A percentile compares a stretch with the other conserved stretches of the same genome.
These are phyloP conservation scores for Austrofundulus limnaeus DNA, from an alignment of 2,113 vertebrate genomes.

Conservation along the genomic window DNA sequence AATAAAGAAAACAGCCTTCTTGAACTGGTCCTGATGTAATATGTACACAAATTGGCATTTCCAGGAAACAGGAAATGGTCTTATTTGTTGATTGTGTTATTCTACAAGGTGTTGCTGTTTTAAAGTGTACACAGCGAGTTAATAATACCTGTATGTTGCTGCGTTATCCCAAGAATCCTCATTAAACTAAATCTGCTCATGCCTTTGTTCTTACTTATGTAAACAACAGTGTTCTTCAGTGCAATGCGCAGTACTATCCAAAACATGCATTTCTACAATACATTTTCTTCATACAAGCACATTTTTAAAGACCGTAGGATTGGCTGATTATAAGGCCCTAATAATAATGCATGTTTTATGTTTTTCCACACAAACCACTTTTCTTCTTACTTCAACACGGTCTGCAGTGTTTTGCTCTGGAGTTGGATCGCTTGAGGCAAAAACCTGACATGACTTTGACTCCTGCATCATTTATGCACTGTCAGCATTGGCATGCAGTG, in stretches of 20 bases:
- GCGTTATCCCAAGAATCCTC: constrained; percentile 66
- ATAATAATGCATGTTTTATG: constrained; percentile 15
- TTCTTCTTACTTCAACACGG: constrained; percentile 14
- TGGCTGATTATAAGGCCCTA: constrained; percentile 9
- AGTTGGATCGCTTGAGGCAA: constrained; percentile 60
- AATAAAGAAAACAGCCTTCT: constrained; percentile 27
- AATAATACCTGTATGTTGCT: constrained; percentile 40
- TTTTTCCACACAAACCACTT: constrained; percentile 31
- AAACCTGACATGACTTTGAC: constrained; percentile 62
- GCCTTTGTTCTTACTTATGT: constrained; percentile 36
- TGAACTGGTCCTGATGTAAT: constrained; percentile 10
- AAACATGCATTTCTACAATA: not conserved
- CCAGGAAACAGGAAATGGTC: constrained; percentile 12
- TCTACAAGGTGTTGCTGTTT: constrained; percentile 53
- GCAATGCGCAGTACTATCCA: not conserved
- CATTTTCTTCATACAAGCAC: not conserved
- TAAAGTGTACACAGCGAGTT: constrained; percentile 33
- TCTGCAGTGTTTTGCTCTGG: constrained; percentile 46
- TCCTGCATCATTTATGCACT: constrained; percentile 74
- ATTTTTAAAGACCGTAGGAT: not conserved
- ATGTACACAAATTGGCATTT: constrained; percentile 46
- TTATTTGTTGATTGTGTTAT: constrained; percentile 56
- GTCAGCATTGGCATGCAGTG: constrained; percentile 66
- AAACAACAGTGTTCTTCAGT: constrained; percentile 12
- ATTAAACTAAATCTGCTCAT: constrained; percentile 56